Evolutionary conservation across 1,140 invertebrate genomes (phyloP), one percentile per base, ranked within the genome.

Genomic region (Pomacea maculata): DNA sequence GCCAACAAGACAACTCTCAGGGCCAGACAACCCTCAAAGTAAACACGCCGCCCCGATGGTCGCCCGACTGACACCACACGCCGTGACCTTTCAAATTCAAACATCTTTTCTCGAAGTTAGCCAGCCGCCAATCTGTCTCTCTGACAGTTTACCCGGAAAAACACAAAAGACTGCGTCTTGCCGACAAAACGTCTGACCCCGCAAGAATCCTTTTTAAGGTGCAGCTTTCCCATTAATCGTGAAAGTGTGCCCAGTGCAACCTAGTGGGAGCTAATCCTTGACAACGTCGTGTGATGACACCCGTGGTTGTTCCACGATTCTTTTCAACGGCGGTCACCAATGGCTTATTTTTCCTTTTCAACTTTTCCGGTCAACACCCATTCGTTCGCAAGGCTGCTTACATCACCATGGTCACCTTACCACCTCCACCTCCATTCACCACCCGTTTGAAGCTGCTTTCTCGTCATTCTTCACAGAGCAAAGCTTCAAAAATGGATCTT

Each of bases 151-250:
- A 55, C 73, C 73, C 45, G 21, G 54, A 21, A n/a, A 75, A 75
- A 57, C 45, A 55, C 45, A 52, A 75, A 75, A 54, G 52, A 34
- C 54, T 34, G 57, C 29, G 19, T 25, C 73, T 34, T 17, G 52
- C 57, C 57, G 45, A 54, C 73, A 54, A 57, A 75, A 34, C 73
- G 52, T 25, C 45, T 57, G 73, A 52, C 73, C 73, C 55, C 52
- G 25, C 17, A 54, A 75, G 73, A 75, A 75, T 75, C 52, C 73
- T 54, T 75, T 75, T 75, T 52, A 75, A 75, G 57, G 14, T 55
- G 19, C 54, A 61, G 14, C 17, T 57, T 75, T 14, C 73, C 73
- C 54, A 75, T 75, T 75, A 75, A 54, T 75, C 21, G 73, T 54
- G 73, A 75, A 29, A 54, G 73, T 75, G 73, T 75, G 52, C 21